A percentile compares a stretch with the other conserved stretches of the same genome.
These are phyloP conservation scores for Dendrophyllia cribrosa DNA, from an alignment of 64 coral and sea anemone species.

Conservation along the genomic window DNA sequence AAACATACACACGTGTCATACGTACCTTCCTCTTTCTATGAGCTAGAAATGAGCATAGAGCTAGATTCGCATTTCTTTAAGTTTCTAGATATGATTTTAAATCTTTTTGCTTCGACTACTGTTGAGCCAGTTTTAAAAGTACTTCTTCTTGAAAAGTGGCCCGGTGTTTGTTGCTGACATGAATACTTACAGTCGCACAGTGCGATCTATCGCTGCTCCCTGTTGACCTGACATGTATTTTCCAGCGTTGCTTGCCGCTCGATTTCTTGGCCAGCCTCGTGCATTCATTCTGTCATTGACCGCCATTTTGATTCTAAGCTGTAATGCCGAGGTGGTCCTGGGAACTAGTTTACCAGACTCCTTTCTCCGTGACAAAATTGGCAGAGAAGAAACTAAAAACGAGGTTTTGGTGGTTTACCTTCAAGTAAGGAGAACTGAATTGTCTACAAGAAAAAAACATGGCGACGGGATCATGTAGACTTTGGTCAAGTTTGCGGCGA, in stretches of 20 bases:
- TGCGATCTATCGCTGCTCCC: conserved; percentile 74
- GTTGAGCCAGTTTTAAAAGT: too few species aligned
- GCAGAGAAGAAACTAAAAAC: too few species aligned
- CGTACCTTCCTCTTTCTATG: too few species aligned
- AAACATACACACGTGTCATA: too few species aligned
- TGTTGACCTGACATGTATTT: conserved; percentile 76
- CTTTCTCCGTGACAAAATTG: not conserved
- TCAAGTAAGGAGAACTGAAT: not conserved
- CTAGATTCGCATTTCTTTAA: too few species aligned
- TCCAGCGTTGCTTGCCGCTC: conserved; percentile 80
- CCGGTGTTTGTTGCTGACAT: too few species aligned
- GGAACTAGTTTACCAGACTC: not conserved
- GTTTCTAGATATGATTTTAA: too few species aligned
- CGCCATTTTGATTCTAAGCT: conserved; percentile 77
- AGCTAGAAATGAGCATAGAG: too few species aligned
- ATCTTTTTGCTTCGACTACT: too few species aligned
- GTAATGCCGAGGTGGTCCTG: too few species aligned
- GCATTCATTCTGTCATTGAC: conserved; percentile 52
- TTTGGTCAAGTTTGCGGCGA: not conserved
- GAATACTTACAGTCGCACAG: conserved; percentile 87
- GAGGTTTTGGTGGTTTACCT: not conserved
- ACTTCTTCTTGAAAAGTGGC: too few species aligned
- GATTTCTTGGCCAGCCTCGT: conserved; percentile 95
- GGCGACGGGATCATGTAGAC: not conserved
- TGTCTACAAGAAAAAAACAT: not conserved